phyloP scores from a whole-genome alignment of 2,797 vertebrate genomes.

The Artibeus jamaicensis region DNA sequence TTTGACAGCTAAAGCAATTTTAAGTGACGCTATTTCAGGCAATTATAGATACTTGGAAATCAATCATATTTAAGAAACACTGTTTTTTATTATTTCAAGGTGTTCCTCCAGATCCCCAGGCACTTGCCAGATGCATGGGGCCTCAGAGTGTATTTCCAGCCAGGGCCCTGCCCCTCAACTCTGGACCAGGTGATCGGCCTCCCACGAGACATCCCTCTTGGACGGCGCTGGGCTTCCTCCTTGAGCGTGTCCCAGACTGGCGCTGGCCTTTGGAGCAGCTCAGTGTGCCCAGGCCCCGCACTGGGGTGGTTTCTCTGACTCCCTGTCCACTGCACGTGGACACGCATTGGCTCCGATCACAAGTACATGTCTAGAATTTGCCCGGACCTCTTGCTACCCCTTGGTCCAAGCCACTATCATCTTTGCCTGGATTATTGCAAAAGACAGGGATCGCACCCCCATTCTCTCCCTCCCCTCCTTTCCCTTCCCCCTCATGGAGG shows the following conservation, averaged over 20 bases:
- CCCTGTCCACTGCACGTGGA: too few species aligned
- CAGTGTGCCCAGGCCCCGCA: not conserved
- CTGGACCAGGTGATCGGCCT: not conserved
- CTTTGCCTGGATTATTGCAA: not conserved
- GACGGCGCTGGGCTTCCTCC: not conserved
- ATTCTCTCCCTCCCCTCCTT: not conserved
- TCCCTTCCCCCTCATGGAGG: not conserved
- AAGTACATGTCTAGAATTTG: too few species aligned
- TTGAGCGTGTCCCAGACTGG: not conserved
- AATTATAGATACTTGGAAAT: not conserved
- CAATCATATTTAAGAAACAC: not conserved
- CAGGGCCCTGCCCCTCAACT: too few species aligned
- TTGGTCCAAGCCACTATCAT: not conserved
- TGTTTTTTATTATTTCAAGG: not conserved
- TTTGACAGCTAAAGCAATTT: not conserved
- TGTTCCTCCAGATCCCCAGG: not conserved
- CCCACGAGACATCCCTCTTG: not conserved
- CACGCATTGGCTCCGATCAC: too few species aligned
- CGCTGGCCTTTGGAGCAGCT: not conserved
- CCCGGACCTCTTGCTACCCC: too few species aligned
- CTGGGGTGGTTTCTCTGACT: too few species aligned
- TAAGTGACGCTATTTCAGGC: not conserved
- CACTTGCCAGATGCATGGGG: not conserved
- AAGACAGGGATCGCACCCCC: not conserved
- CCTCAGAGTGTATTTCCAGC: not conserved